These are phyloP conservation scores for Parauchenoglanis punctatus DNA, from an alignment of 2,797 vertebrate species.

Conservation along the genomic window DNA sequence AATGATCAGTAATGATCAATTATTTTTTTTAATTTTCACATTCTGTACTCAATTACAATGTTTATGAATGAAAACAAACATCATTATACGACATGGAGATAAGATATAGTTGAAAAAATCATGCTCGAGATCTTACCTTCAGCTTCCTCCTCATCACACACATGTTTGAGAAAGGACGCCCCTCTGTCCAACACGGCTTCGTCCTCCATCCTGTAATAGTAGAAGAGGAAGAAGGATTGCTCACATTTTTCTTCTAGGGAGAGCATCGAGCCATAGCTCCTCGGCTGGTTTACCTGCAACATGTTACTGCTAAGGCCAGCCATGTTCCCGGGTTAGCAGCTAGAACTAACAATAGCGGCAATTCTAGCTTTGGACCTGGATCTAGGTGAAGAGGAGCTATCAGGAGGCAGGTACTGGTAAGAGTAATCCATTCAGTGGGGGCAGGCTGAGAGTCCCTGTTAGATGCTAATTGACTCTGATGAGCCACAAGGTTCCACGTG, in stretches of 20 bases:
- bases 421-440: constrained; percentile 68
- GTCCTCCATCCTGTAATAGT: constrained; percentile 99
- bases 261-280: constrained; percentile 79
- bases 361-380: constrained; percentile 6
- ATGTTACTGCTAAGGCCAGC: constrained; percentile 66
- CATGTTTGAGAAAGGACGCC: constrained; percentile 92
- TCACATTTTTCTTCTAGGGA: constrained; percentile 93
- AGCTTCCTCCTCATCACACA: constrained; percentile 94
- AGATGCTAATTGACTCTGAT: constrained; percentile 70
- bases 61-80: not conserved
- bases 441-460: constrained; percentile 57
- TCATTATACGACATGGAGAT: not conserved
- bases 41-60: not conserved
- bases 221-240: constrained; percentile 98
- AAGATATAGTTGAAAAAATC: not conserved
- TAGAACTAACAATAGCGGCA: constrained; percentile 20
- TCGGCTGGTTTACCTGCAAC: constrained; percentile 84
- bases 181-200: constrained; percentile 97
- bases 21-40: not conserved
- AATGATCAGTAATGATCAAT: not conserved
- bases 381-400: constrained; percentile 14
- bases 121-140: constrained; percentile 82
- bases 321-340: constrained; percentile 45
- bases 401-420: constrained; percentile 63
- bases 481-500: constrained; percentile 42